Percentiles rank a stretch among this genome's conserved stretches.
Evolutionary conservation across 2,113 vertebrate genomes (phyloP).

Genomic region (Strigops habroptila): DNA sequence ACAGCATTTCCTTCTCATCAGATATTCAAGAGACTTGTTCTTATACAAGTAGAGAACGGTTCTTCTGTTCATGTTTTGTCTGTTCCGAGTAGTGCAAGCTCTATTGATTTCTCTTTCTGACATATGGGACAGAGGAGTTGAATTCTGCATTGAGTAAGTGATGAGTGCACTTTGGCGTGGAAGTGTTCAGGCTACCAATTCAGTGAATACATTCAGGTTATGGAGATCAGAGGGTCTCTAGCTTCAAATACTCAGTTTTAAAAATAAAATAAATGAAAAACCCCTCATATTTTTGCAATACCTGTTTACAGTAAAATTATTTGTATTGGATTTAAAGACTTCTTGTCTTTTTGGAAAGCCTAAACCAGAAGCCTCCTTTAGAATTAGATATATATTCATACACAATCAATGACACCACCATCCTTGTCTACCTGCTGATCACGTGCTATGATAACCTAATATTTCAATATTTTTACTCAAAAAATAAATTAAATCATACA

Average conservation of each 20-base stretch:
- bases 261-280: neutral
- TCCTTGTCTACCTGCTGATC: neutral
- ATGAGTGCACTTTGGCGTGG: neutral
- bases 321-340: neutral
- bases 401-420: neutral
- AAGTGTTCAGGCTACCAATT: neutral
- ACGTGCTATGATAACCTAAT: neutral
- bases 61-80: conserved; percentile 34
- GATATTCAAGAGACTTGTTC: conserved; percentile 3
- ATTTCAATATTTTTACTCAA: neutral
- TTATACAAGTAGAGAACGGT: conserved; percentile 23
- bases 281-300: neutral
- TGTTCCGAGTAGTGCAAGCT: neutral
- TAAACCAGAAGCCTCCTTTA: neutral
- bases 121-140: neutral
- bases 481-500: neutral
- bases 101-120: conserved; percentile 16
- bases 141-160: neutral
- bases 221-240: neutral
- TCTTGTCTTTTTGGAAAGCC: neutral
- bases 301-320: neutral
- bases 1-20: conserved; percentile 31
- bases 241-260: neutral
- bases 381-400: neutral
- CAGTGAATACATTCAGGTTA: neutral